Evolutionary conservation across 2,888 invertebrate genomes (phyloP).

Genomic region (Parasteatoda lunata): DNA sequence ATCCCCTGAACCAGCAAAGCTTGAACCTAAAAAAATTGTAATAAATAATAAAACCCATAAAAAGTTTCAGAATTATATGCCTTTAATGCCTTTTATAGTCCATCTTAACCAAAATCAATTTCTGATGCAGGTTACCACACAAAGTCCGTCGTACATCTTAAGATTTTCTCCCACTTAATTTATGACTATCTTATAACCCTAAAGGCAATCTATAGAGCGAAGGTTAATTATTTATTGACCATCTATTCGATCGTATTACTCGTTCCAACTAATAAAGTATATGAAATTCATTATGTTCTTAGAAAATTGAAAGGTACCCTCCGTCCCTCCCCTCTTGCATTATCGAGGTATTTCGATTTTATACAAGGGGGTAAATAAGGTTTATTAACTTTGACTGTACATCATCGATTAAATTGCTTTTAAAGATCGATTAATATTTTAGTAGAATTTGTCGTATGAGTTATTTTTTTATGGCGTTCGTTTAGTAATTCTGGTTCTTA

Average conservation of each 20-base stretch:
- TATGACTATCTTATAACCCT: conserved; percentile 7
- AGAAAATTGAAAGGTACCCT: neutral
- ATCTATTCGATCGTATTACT: neutral
- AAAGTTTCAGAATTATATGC: no score
- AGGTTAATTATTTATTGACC: conserved; percentile 23
- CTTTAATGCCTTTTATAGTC: no score
- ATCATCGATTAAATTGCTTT: conserved; percentile 4
- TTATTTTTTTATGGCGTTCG: neutral
- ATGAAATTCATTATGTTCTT: conserved; percentile 17
- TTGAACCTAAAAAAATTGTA: no score
- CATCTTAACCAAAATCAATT: no score
- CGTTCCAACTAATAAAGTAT: neutral
- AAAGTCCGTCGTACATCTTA: no score
- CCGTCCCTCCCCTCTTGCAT: neutral
- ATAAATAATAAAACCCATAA: no score
- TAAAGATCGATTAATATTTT: neutral
- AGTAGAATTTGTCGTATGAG: neutral
- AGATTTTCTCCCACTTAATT: neutral
- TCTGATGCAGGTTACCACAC: no score
- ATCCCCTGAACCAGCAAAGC: no score
- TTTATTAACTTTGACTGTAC: neutral
- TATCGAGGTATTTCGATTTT: conserved; percentile 9
- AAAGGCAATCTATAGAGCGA: neutral
- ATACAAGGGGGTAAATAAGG: neutral
- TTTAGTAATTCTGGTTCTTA: no score